Evolutionary conservation across 2,888 invertebrate genomes (phyloP), one percentile per base, ranked within the genome.

Genomic region (Electrophaes corylata): DNA sequence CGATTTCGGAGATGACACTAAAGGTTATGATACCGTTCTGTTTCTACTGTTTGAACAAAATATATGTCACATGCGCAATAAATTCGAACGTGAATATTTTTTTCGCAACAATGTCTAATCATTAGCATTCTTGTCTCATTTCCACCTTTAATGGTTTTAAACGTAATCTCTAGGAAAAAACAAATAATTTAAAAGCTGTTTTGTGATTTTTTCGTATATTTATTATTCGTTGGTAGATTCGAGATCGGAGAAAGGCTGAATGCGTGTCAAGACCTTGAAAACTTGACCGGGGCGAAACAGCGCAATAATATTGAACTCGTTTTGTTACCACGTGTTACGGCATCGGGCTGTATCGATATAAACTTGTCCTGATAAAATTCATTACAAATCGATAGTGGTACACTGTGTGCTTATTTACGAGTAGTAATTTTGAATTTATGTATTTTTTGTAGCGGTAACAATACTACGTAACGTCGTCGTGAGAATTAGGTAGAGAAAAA

Each of bases 201-300:
- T 29, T 8, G 10, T 18, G 26, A 2, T 10, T 44, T 54, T 48
- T 56, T 29, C 40, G 18, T 47, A 12, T 29, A 18, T 11, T 31
- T n/a, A 18, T 39, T 20, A 29, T 44, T 23, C 12, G 41, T 18
- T 37, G 37, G 29, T 53, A n/a, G 48, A 60, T 43, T 29, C 59
- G 51, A 67, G 62, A 61, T 62, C 41, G 53, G 71, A 64, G 76
- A 83, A 81, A 81, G 79, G 78, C 73, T 66, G 64, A 67, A 73
- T 75, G 63, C 70, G 64, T 73, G 76, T 62, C 70, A 72, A 58
- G 72, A 75, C 84, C 84, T 84, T 84, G 83, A 81, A 81, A 77
- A 71, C 64, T 70, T 69, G 73, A 73, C 67, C 72, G 69, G 69
- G 69, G 73, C 73, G 69, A 74, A 70, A 62, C 65, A 55, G 66